phyloP scores from a whole-genome alignment of 2,113 vertebrate genomes.

The Limanda limanda region DNA sequence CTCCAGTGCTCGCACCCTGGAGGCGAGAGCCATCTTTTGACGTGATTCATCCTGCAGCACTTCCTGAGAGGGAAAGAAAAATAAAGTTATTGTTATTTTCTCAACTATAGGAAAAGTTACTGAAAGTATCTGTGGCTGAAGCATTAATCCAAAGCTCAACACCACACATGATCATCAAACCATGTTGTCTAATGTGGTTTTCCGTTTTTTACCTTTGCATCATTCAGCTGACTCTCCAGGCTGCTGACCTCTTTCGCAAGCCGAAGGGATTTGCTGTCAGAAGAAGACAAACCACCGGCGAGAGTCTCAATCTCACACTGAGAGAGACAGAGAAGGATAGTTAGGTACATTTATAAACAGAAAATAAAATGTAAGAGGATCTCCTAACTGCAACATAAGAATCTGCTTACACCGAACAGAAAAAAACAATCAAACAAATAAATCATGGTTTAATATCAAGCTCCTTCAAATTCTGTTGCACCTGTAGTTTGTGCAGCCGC shows the following conservation, averaged over 20 bases:
- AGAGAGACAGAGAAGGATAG: conserved; percentile 6
- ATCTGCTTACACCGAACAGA: background rate
- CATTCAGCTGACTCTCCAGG: conserved; percentile 87
- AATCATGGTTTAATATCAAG: background rate
- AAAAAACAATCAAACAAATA: background rate
- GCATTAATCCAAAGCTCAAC: background rate
- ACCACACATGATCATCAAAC: background rate
- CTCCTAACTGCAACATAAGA: background rate
- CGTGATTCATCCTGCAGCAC: conserved; percentile 90
- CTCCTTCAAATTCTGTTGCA: conserved; percentile 29
- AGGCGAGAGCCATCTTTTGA: conserved; percentile 86
- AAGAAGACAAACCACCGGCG: conserved; percentile 79
- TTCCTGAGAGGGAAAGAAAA: conserved; percentile 77
- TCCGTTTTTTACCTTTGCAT: conserved; percentile 84
- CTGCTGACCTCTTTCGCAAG: conserved; percentile 88
- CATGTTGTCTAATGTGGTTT: conserved; percentile 9
- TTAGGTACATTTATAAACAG: background rate
- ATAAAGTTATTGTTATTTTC: background rate
- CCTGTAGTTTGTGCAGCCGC: conserved; percentile 86
- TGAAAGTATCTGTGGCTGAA: too few relatives aligned
- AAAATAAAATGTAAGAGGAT: conserved; percentile 12
- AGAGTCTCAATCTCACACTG: conserved; percentile 88
- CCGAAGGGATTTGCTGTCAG: conserved; percentile 86
- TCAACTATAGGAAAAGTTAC: background rate
- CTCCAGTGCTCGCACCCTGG: conserved; percentile 87